phyloP scores from a whole-genome alignment of 2,888 invertebrate species.

The Linnaemya tessellans region DNA sequence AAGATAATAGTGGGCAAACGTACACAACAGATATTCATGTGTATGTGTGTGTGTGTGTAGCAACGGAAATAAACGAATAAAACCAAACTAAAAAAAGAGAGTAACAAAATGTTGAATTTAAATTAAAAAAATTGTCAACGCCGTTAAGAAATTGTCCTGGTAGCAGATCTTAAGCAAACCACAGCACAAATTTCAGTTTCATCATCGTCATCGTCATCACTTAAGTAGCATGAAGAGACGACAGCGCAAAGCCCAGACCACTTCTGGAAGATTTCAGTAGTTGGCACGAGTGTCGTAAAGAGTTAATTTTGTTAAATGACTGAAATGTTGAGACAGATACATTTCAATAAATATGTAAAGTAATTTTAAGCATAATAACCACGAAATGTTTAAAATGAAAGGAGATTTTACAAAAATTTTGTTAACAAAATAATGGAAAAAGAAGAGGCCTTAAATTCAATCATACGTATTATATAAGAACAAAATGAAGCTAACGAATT shows the following conservation, averaged over 20 bases:
- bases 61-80: slow-evolving; percentile 9
- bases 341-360: slow-evolving; percentile 66
- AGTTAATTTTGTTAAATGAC: slow-evolving; percentile 70
- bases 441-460: no score
- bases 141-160: slow-evolving; percentile 64
- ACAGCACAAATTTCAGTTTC: slow-evolving; percentile 35
- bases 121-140: slow-evolving; percentile 60
- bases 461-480: not conserved
- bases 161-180: slow-evolving; percentile 24
- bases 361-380: slow-evolving; percentile 39
- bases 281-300: slow-evolving; percentile 71
- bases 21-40: slow-evolving; percentile 7
- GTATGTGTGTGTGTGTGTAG: not conserved
- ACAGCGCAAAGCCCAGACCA: slow-evolving; percentile 1
- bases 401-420: slow-evolving; percentile 18
- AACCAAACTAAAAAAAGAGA: slow-evolving; percentile 13
- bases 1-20: slow-evolving; percentile 75
- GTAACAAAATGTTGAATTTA: slow-evolving; percentile 40
- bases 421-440: not conserved
- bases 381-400: slow-evolving; percentile 30
- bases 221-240: slow-evolving; percentile 6
- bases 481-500: no score
- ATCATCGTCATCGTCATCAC: slow-evolving; percentile 15
- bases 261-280: slow-evolving; percentile 49
- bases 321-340: slow-evolving; percentile 69